phyloP scores from a whole-genome alignment of 2,888 invertebrate genomes.

The Eustalomyia histrio region DNA sequence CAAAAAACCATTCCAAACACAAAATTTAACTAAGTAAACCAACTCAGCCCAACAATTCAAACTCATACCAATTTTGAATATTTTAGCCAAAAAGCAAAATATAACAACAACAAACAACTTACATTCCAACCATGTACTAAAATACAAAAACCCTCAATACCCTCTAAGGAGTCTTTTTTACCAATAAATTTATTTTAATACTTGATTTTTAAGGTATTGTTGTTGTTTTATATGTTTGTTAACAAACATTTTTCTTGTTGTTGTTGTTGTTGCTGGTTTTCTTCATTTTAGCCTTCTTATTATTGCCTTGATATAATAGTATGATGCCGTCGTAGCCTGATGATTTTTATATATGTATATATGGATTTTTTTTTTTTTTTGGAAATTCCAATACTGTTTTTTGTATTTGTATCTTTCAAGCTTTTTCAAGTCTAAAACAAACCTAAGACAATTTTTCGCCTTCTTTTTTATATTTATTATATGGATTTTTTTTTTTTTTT shows the following conservation, averaged over 20 bases:
- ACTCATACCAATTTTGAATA: constrained; percentile 1
- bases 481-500: background rate
- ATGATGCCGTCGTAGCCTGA: background rate
- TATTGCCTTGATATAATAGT: background rate
- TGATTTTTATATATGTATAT: background rate
- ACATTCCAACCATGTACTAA: background rate
- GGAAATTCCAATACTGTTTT: background rate
- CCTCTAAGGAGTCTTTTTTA: constrained; percentile 6
- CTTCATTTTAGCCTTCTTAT: background rate
- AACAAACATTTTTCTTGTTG: background rate
- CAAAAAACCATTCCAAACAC: background rate
- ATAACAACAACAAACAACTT: background rate
- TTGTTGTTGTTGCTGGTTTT: background rate
- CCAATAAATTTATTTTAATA: background rate
- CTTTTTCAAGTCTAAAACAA: background rate
- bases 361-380: no score
- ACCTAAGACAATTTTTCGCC: background rate
- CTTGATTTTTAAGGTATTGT: background rate
- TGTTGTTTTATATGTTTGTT: constrained; percentile 4
- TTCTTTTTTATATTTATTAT: background rate
- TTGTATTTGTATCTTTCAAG: background rate
- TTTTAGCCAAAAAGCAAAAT: background rate
- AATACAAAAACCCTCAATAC: background rate
- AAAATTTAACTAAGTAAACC: background rate
- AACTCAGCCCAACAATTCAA: constrained; percentile 21